phyloP scores from a whole-genome alignment of 2,113 vertebrate species.

The Ciconia stormi region DNA sequence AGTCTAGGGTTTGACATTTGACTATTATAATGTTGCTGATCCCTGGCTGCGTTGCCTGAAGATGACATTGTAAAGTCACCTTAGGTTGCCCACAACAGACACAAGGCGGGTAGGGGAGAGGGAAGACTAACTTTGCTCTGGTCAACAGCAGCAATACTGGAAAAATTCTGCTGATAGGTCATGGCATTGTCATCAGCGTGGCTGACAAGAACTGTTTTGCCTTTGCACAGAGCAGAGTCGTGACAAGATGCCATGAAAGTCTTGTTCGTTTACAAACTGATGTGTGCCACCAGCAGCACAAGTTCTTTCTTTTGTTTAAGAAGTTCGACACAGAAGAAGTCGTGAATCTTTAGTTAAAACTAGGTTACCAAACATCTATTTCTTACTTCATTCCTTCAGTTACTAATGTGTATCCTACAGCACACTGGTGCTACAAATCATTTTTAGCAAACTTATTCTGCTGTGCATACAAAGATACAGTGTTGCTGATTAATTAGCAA shows the following conservation, averaged over 20 bases:
- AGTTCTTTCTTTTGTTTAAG: not conserved
- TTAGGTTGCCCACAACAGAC: not conserved
- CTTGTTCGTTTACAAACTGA: fast-evolving
- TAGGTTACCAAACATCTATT: fast-evolving
- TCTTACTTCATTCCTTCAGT: too few relatives aligned
- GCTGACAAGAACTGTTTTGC: not conserved
- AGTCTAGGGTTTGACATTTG: not conserved
- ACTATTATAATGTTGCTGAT: fast-evolving
- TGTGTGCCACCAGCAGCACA: not conserved
- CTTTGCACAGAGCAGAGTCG: not conserved
- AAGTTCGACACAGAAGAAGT: not conserved
- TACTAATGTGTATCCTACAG: fast-evolving
- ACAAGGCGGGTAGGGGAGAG: not conserved
- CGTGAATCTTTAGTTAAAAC: not conserved
- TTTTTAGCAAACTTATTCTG: not conserved
- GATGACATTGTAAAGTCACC: not conserved
- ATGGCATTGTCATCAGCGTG: not conserved
- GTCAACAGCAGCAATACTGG: not conserved
- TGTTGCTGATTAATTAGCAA: not conserved
- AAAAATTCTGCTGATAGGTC: not conserved
- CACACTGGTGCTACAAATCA: not conserved
- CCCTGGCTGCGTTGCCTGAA: not conserved
- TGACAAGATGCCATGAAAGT: fast-evolving
- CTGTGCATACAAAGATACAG: not conserved
- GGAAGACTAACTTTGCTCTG: not conserved